Base-by-base conservation (phyloP, 2,113 vertebrate genomes). In the Canis aureus region DNA sequence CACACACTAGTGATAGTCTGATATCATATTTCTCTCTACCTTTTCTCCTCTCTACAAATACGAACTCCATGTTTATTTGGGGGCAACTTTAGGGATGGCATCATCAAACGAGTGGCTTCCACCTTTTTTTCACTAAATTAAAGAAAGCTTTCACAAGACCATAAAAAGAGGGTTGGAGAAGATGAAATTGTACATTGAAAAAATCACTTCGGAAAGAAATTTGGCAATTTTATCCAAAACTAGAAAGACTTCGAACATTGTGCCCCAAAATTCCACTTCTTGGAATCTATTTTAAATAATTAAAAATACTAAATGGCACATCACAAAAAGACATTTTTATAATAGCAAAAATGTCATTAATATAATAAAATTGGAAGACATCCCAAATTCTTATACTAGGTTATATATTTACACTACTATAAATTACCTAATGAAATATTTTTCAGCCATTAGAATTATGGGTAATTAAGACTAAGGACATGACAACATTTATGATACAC, bases 1-100 rank as follows among this genome's bases (percentile, higher is more conserved):
- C 5, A 62, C 17, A 64, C 32, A 66, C 10, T 38, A 76, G 32
- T 59, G 53, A 78, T 32, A 82, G 59, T 69, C 55, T 35, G 49
- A 57, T n/a, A 71, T 23, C 11, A 16, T 38, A 91, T 74, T 59
- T 79, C 35, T 79, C 35, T 81, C 20, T 69, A 53, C 3, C 7
- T 82, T 93, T 91, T 90, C 53, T 89, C 82, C 57, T 92, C 38
- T 86, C 69, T 89, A 93, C 38, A 94, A 89, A 74, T 87, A 84
- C n/a, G 43, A 83, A 87, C 91, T 90, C 38, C 51, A 76, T 19
- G 92, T 94, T 86, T 82, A 89, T 82, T 84, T 93, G 27, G 15
- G 29, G 59, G 20, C 23, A 86, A 49, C 38, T 62, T 55, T 82
- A 57, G 80, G 67, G 43, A 93, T 69, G 22, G 57, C 57, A 32